Evolutionary conservation across 2,797 vertebrate genomes (phyloP).

Genomic region (Onychomys torridus): DNA sequence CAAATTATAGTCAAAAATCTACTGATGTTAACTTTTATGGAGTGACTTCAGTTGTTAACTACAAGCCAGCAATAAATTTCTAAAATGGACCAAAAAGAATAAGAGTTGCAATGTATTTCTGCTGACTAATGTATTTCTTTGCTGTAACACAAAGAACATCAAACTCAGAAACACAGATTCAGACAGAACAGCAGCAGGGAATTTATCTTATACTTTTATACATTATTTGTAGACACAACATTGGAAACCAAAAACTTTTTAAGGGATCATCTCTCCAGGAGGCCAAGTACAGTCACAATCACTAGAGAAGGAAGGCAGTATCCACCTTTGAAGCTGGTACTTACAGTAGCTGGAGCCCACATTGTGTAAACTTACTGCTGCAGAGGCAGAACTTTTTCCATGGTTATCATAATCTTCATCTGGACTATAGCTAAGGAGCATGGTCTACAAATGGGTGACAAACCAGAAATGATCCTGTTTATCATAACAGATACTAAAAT

Average conservation of each 20-base stretch:
- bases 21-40: constrained; percentile 27
- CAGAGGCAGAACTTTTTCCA: not conserved
- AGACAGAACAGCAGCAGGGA: constrained; percentile 71
- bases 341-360: not conserved
- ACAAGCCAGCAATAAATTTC: not conserved
- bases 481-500: not conserved
- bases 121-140: constrained; percentile 10
- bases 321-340: not conserved
- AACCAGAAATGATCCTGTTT: not conserved
- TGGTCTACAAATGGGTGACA: not conserved
- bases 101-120: not conserved
- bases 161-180: constrained; percentile 72
- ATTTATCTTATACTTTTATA: not conserved
- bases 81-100: not conserved
- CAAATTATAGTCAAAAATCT: constrained; percentile 44
- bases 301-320: not conserved
- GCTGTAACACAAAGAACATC: constrained; percentile 79
- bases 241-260: not conserved
- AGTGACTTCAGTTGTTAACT: constrained; percentile 46
- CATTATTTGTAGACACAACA: not conserved
- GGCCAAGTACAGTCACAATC: not conserved
- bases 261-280: not conserved
- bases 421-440: not conserved
- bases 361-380: not conserved
- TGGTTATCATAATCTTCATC: not conserved